phyloP scores from a whole-genome alignment of 1,140 invertebrate genomes.

The Gryllus bimaculatus region DNA sequence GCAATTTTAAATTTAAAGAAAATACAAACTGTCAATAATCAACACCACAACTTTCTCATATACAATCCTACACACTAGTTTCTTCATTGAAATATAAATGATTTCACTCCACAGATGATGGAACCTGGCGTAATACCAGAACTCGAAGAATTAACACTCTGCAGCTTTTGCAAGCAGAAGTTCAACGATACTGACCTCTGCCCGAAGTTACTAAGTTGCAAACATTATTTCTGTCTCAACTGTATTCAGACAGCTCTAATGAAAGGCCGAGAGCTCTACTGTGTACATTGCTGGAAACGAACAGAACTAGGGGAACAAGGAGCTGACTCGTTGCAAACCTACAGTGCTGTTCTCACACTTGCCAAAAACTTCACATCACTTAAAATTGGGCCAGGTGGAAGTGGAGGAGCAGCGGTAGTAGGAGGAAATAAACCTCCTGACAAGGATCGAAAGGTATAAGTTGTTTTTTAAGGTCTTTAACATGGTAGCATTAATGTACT shows the following conservation, averaged over 20 bases:
- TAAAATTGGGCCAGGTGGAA: constrained; percentile 34
- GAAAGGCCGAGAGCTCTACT: constrained; percentile 52
- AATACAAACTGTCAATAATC: background rate
- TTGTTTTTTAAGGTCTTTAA: background rate
- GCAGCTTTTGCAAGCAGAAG: constrained; percentile 55
- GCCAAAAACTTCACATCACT: constrained; percentile 48
- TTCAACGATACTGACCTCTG: constrained; percentile 57
- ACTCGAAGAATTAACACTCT: constrained; percentile 58
- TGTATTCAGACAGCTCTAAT: constrained; percentile 55
- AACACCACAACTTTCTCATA: background rate
- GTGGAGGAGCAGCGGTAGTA: constrained; percentile 15
- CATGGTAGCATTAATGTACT: too few relatives aligned
- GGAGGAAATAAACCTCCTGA: constrained; percentile 32
- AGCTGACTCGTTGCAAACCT: constrained; percentile 53
- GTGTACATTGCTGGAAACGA: constrained; percentile 57
- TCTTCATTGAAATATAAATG: background rate
- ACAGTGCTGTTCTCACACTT: constrained; percentile 50
- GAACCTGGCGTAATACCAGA: constrained; percentile 42
- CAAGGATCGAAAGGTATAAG: constrained; percentile 42
- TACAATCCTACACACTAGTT: background rate
- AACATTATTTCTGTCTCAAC: constrained; percentile 64
- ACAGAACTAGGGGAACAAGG: constrained; percentile 50
- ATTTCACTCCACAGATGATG: constrained; percentile 27
- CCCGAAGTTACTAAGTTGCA: constrained; percentile 63
- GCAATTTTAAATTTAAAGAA: background rate